These are phyloP conservation scores for Oreochromis grahami DNA, from an alignment of 2,797 vertebrate genomes.

Conservation along the genomic window DNA sequence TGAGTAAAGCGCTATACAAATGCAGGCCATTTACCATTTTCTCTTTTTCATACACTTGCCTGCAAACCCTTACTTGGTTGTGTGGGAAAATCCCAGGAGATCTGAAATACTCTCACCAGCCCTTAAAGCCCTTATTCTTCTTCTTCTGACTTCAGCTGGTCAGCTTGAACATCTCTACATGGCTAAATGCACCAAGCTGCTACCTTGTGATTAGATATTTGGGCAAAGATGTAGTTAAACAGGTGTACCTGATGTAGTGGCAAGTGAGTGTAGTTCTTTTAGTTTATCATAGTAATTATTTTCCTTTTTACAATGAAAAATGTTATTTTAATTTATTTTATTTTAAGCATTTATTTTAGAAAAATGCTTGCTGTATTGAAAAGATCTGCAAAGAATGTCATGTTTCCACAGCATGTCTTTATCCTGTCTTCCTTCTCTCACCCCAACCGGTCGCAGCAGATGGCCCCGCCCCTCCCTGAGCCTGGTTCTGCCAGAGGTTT, in stretches of 20 bases:
- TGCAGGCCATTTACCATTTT: too few species aligned
- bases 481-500: accelerated
- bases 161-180: not conserved
- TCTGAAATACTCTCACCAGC: not conserved
- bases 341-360: not conserved
- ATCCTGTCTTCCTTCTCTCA: not conserved
- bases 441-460: accelerated
- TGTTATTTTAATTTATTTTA: not conserved
- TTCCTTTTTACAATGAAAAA: too few species aligned
- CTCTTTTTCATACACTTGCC: not conserved
- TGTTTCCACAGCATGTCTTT: not conserved
- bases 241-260: not conserved
- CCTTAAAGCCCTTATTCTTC: not conserved
- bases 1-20: too few species aligned
- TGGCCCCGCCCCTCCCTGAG: not conserved
- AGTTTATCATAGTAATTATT: not conserved
- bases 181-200: not conserved
- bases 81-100: not conserved
- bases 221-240: not conserved
- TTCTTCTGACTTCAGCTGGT: not conserved
- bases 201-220: not conserved
- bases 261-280: not conserved
- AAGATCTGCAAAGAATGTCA: not conserved
- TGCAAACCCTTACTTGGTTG: not conserved
- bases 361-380: not conserved